A percentile compares a stretch with the other conserved stretches of the same genome.
phyloP scores from a whole-genome alignment of 2,797 vertebrate species.

The Oryzias sinensis region DNA sequence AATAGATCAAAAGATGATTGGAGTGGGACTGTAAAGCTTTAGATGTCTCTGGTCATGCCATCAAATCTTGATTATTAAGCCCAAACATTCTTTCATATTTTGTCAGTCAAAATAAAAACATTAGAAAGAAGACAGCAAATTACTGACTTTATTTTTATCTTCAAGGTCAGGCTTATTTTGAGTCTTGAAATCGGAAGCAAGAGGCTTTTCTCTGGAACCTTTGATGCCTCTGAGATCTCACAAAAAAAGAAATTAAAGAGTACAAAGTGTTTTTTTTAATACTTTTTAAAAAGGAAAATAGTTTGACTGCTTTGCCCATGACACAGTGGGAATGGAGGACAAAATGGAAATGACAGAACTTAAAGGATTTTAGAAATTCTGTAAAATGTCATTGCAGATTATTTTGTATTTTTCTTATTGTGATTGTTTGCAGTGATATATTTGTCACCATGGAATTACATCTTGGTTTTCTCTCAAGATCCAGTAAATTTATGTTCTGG shows the following conservation, averaged over 20 bases:
- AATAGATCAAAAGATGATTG: too few species aligned
- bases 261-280: conserved; percentile 75
- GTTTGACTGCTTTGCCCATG: conserved; percentile 69
- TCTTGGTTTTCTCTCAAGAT: too few species aligned
- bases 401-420: too few species aligned
- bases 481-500: not conserved
- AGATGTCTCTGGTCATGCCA: conserved; percentile 31
- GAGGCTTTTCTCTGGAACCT: conserved; percentile 56
- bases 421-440: too few species aligned
- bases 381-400: too few species aligned
- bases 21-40: not conserved
- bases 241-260: conserved; percentile 41
- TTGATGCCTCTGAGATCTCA: conserved; percentile 59
- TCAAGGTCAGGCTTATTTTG: conserved; percentile 76
- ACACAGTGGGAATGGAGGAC: conserved; percentile 43
- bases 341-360: too few species aligned
- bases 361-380: too few species aligned
- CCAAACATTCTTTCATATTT: conserved; percentile 35
- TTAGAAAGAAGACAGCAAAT: conserved; percentile 26
- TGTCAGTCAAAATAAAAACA: conserved; percentile 66
- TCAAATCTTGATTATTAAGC: conserved; percentile 28
- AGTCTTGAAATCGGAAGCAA: conserved; percentile 71
- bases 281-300: conserved; percentile 72
- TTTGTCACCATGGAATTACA: too few species aligned
- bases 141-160: conserved; percentile 67